Evolutionary conservation across 2,797 vertebrate species (phyloP), one percentile per base, ranked within the genome.

Genomic region (Apogon talboti): DNA sequence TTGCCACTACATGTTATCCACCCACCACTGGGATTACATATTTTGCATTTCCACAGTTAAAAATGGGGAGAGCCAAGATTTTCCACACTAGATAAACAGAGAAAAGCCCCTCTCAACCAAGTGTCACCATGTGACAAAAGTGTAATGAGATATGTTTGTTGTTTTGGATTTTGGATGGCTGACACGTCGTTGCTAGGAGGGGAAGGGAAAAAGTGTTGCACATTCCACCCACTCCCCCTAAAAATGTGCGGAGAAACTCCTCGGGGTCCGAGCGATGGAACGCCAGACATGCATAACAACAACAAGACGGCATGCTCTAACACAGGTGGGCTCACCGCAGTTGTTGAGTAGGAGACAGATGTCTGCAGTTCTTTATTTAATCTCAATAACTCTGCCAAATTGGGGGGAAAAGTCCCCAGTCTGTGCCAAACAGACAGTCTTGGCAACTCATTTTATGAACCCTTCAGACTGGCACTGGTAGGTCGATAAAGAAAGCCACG

Each of bases 61-160:
- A 81, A 59, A 65, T 0, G 1, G 37, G 13, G 28, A 50, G 38
- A 19, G 58, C 49, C 42, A 47, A 38, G 45, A 61, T 55, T 71
- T 70, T 70, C 56, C 61, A 21, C 45, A 62, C 38, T 67, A 68
- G 78, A 83, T 52, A 73, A 28, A 79, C 68, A 55, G 46, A 76
- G 71, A 48, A 66, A 62, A 37, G 45, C 33, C 46, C 10, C 8
- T 46, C 35, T 47, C 21, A 14, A 37, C 1, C 60, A 74, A 49
- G 47, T 33, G 57, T 48, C 54, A 60, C 65, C 55, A 64, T 59
- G 71, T 70, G 78, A 81, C 66, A 52, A 47, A 68, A 59, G 37
- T 71, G 83, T 70, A 91, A 89, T 33, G 24, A 1, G 72, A 91
- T 40, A 51, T 56, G 2, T 44, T 63, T 78, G 84, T 90, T 89